These are phyloP conservation scores for Manduca sexta DNA, from an alignment of 1,140 invertebrate species.

Conservation along the genomic window DNA sequence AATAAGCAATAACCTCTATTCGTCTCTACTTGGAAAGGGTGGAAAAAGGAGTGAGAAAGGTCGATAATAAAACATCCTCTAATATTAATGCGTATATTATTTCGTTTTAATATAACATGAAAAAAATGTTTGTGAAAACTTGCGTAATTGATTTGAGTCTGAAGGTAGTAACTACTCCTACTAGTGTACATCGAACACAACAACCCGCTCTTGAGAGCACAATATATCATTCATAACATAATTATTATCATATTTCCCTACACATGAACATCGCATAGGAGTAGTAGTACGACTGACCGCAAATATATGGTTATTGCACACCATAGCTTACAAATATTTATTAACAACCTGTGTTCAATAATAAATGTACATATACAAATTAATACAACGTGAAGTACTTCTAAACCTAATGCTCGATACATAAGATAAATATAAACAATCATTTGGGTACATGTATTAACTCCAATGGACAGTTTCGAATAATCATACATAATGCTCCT, in stretches of 20 bases:
- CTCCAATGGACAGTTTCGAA: too few relatives aligned
- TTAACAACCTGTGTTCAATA: too few relatives aligned
- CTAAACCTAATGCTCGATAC: too few relatives aligned
- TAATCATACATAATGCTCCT: too few relatives aligned
- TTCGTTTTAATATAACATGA: constrained; percentile 66
- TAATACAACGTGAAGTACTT: too few relatives aligned
- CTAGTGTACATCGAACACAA: constrained; percentile 37
- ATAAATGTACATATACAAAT: too few relatives aligned
- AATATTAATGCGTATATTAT: constrained; percentile 63
- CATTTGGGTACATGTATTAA: too few relatives aligned
- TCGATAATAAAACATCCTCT: constrained; percentile 36
- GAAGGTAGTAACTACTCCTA: constrained; percentile 41
- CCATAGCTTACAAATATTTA: constrained; percentile 38
- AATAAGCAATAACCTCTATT: too few relatives aligned
- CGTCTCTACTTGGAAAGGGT: too few relatives aligned
- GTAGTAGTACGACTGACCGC: constrained; percentile 37
- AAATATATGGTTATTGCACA: constrained; percentile 31
- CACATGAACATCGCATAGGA: constrained; percentile 29
- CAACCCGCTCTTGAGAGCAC: constrained; percentile 40
- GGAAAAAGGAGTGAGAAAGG: too few relatives aligned
- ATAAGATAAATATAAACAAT: too few relatives aligned
- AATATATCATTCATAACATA: constrained; percentile 45
- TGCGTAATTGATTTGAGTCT: constrained; percentile 56
- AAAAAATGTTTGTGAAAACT: constrained; percentile 66
- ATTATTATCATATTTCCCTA: constrained; percentile 33